Conservation (phyloP, 2,797 vertebrate genomes). For the Microctenopoma steveboyesi region DNA sequence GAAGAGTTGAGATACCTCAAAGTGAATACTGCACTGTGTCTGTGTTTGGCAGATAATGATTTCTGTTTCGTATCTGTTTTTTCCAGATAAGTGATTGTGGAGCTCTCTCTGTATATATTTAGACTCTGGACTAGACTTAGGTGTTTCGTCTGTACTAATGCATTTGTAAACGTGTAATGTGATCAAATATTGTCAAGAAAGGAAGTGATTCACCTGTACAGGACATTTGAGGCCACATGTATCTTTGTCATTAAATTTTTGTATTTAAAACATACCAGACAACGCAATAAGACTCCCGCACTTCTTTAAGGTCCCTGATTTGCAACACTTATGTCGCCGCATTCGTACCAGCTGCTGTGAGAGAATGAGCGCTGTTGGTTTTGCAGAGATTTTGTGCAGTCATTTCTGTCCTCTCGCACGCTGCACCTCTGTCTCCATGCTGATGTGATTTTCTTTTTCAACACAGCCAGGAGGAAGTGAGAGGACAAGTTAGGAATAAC, state of each 20-base stretch:
- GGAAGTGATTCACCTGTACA: conserved; percentile 61
- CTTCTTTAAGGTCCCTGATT: conserved; percentile 10
- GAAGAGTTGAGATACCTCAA: conserved; percentile 72
- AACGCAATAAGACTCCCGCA: not conserved
- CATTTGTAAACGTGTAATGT: conserved; percentile 62
- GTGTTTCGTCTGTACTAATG: conserved; percentile 70
- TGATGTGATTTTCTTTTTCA: conserved; percentile 57
- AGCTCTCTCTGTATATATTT: conserved; percentile 36
- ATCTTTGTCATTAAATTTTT: conserved; percentile 72
- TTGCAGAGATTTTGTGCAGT: conserved; percentile 11
- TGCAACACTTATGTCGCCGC: not conserved
- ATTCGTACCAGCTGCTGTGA: not conserved
- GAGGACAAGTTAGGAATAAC: conserved; percentile 68
- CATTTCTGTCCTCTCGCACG: conserved; percentile 16
- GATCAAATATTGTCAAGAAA: conserved; percentile 43
- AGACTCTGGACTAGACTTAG: conserved; percentile 33
- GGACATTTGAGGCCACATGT: conserved; percentile 54
- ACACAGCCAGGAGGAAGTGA: conserved; percentile 58
- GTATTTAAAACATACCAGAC: conserved; percentile 58
- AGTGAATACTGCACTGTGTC: conserved; percentile 65
- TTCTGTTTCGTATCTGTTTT: conserved; percentile 51
- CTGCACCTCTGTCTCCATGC: conserved; percentile 28
- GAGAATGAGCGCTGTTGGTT: conserved; percentile 21
- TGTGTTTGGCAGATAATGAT: conserved; percentile 46
- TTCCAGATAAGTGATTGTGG: conserved; percentile 45